Evolutionary conservation across 2,113 vertebrate species (phyloP), one percentile per base, ranked within the genome.

Genomic region (Hippocampus guttulatus): DNA sequence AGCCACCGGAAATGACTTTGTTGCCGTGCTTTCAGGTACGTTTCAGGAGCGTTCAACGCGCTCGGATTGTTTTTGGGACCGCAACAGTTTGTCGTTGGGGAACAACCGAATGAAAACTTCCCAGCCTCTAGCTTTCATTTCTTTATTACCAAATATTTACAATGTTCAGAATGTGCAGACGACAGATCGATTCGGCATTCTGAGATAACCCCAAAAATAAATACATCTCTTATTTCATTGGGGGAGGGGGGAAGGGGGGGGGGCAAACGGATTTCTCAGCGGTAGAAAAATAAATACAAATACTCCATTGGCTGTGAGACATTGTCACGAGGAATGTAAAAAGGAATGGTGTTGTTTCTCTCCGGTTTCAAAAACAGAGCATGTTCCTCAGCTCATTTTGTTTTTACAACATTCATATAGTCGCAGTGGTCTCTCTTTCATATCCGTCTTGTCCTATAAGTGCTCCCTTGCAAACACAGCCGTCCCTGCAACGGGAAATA

Each of bases 201-300:
- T 93, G 94, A 92, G 89, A 93, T 91, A 93, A 74, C 93, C 92
- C 94, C 94, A 95, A 97, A 97, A 99, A 99, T 99, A 98, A 99
- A 99, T 98, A 98, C 33, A 38, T 75, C 91, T 91, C 92, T 94
- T 92, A 93, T 88, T 84, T 73, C 75, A 82, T 73, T 78, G 80
- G 84, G 90, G 87, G 30, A 33, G 30, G 8, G n/a, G 2, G 21
- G 2, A 2, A 30, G 3, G 27, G 52, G 52, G 52, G 2, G 5
- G 33, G 61, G 68, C 80, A 91, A 88, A 90, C 82, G 75, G 58
- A 88, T 75, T 80, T 78, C 23, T 38, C 75, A 84, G 73, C 74
- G 84, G 72, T 90, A 89, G 77, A 91, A 92, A 92, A 90, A 91
- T 89, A 92, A 93, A 89, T 84, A 89, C 78, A 85, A 81, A 84